These are phyloP conservation scores for Rhagoletis zephyria DNA, from an alignment of 1,140 invertebrate genomes.

Conservation along the genomic window DNA sequence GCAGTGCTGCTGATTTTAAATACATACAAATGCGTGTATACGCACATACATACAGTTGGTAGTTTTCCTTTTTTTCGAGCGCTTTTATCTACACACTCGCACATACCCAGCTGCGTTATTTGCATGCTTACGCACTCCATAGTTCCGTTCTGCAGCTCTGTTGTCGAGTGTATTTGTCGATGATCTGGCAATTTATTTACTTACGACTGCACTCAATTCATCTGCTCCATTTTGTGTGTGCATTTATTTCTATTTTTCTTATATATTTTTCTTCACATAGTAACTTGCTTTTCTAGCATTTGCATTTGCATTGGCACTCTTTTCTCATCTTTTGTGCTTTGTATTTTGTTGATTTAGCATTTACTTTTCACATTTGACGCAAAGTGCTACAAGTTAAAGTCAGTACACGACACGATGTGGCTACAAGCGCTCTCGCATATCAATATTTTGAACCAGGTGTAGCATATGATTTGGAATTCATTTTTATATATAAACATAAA, in stretches of 20 bases:
- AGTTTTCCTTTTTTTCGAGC: background rate
- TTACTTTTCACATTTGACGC: slow-evolving; percentile 30
- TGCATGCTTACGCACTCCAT: background rate
- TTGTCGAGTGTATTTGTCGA: slow-evolving; percentile 39
- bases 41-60: background rate
- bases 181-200: slow-evolving; percentile 51
- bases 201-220: slow-evolving; percentile 44
- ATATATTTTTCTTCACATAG: background rate
- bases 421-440: background rate
- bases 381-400: background rate
- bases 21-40: background rate
- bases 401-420: slow-evolving; percentile 2
- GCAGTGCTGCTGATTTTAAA: background rate
- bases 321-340: background rate
- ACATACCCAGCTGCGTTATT: too few relatives aligned
- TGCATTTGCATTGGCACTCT: background rate
- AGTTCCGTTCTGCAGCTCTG: background rate
- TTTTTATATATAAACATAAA: too few relatives aligned
- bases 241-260: background rate
- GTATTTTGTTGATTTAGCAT: background rate
- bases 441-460: background rate
- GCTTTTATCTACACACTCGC: background rate
- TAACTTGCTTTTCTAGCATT: background rate
- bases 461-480: too few relatives aligned
- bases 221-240: slow-evolving; percentile 15